These are phyloP conservation scores for Pseudeuparius sepicola DNA, from an alignment of 2,888 invertebrate species.

Conservation along the genomic window DNA sequence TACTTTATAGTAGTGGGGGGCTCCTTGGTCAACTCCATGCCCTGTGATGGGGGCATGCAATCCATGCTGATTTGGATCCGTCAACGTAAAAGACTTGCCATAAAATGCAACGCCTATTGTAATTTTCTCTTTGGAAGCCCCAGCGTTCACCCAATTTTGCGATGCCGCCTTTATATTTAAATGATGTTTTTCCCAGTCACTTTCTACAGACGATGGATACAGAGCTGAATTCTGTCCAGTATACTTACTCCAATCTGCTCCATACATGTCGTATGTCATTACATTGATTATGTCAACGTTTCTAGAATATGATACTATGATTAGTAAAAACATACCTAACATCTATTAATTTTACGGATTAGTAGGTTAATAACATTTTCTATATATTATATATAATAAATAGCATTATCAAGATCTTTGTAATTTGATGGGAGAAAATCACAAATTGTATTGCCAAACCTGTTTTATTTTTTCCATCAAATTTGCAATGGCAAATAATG, in stretches of 20 bases:
- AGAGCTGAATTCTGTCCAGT: conserved; percentile 60
- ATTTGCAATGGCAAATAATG: too few relatives aligned
- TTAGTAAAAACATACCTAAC: too few relatives aligned
- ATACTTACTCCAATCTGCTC: conserved; percentile 51
- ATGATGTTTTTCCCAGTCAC: conserved; percentile 5
- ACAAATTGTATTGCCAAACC: too few relatives aligned
- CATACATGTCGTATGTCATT: conserved; percentile 63
- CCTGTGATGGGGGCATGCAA: conserved; percentile 15
- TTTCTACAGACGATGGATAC: conserved; percentile 37
- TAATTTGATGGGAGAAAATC: too few relatives aligned
- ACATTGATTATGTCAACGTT: conserved; percentile 43
- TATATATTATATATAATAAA: too few relatives aligned
- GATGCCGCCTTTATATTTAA: conserved; percentile 12
- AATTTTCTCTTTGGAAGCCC: conserved; percentile 13
- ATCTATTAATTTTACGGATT: too few relatives aligned
- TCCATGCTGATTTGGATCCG: conserved; percentile 11
- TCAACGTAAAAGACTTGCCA: conserved; percentile 14
- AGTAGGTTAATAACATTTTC: too few relatives aligned
- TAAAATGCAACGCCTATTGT: conserved; percentile 14
- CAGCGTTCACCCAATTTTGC: conserved; percentile 16
- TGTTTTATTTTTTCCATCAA: too few relatives aligned
- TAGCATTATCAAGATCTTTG: too few relatives aligned
- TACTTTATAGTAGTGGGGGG: too few relatives aligned
- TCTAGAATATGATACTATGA: too few relatives aligned
- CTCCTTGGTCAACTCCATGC: too few relatives aligned